Conservation (phyloP, 2,888 invertebrate genomes). For the Notocelia uddmanniana region DNA sequence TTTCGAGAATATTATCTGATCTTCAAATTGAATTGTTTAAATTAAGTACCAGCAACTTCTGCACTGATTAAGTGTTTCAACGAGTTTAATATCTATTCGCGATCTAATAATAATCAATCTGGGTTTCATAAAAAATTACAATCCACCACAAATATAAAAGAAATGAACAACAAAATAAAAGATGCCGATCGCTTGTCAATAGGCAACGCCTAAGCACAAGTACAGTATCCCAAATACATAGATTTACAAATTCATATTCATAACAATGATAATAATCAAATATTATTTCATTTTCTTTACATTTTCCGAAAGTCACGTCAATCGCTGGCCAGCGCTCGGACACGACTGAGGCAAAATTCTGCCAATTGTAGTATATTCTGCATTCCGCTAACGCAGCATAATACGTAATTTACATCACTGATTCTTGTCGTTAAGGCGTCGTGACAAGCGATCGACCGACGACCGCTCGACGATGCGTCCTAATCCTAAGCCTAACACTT, state of each 20-base stretch:
- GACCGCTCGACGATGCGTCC: slow-evolving; percentile 3
- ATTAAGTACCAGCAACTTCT: slow-evolving; percentile 23
- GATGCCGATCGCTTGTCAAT: slow-evolving; percentile 24
- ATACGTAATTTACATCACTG: background rate
- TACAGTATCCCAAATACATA: slow-evolving; percentile 6
- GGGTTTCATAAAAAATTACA: slow-evolving; percentile 34
- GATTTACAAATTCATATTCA: background rate
- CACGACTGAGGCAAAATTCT: background rate
- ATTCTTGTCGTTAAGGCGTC: background rate
- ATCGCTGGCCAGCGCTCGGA: background rate
- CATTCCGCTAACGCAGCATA: background rate
- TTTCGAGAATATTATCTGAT: background rate
- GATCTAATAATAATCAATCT: slow-evolving; percentile 28
- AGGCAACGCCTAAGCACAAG: slow-evolving; percentile 5
- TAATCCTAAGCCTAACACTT: too few relatives aligned
- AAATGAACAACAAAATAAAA: slow-evolving; percentile 38
- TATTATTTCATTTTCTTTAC: background rate
- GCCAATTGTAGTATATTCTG: background rate
- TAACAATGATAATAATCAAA: slow-evolving; percentile 4
- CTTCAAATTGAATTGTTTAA: slow-evolving; percentile 9
- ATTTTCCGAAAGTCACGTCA: background rate
- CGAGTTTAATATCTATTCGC: slow-evolving; percentile 11
- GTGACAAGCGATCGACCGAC: slow-evolving; percentile 17
- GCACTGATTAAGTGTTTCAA: slow-evolving; percentile 17
- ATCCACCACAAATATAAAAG: slow-evolving; percentile 39